These are phyloP conservation scores for Spilogale gracilis DNA, from an alignment of 2,113 vertebrate species.

Conservation along the genomic window DNA sequence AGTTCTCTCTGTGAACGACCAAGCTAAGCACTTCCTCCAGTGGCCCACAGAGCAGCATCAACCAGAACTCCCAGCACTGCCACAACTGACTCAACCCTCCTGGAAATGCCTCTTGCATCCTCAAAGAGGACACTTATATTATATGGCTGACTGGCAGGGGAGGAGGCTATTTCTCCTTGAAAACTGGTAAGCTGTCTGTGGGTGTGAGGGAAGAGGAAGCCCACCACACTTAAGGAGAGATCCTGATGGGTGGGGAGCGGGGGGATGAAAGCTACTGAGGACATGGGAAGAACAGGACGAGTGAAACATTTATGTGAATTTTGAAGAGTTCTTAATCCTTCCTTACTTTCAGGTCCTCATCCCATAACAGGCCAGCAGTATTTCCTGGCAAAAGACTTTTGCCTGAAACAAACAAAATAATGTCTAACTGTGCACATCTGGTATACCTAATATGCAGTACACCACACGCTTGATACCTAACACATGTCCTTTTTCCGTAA, in stretches of 20 bases:
- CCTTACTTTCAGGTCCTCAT: neutral
- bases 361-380: neutral
- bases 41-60: neutral
- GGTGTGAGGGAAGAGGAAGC: neutral
- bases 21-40: neutral
- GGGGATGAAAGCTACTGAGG: neutral
- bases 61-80: neutral
- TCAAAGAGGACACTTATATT: neutral
- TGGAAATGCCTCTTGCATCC: neutral
- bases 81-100: neutral
- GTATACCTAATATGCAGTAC: neutral
- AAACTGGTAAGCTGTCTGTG: neutral
- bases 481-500: neutral
- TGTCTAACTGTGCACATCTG: neutral
- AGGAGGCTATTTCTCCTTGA: neutral
- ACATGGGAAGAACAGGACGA: no score
- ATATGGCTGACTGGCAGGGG: neutral
- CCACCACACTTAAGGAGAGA: neutral
- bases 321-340: neutral
- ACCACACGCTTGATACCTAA: neutral
- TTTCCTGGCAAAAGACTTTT: neutral
- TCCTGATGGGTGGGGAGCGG: rapidly evolving
- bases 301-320: neutral
- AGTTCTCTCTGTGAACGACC: neutral
- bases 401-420: neutral